Base-by-base conservation (phyloP, 2,113 vertebrate genomes). In the Dipodomys spectabilis region DNA sequence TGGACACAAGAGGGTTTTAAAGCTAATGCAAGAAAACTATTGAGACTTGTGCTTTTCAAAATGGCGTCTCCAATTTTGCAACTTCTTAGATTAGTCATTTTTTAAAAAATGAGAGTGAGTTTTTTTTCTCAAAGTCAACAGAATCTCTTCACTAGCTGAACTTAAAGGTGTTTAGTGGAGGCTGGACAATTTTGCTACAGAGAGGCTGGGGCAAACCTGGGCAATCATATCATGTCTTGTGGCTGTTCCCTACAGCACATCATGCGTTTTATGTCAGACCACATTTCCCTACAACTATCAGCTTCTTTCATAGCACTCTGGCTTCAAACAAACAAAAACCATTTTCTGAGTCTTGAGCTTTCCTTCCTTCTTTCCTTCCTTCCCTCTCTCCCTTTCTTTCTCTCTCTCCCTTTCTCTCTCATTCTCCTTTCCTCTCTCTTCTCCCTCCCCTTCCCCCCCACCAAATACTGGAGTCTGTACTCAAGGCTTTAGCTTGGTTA, bases 21-120 rank as follows among this genome's bases (percentile, higher is more conserved):
- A 10, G 15, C 25, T 60, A 91, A 65, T 13, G 82, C 89, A 82
- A 60, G 69, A 91, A 90, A 18, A 30, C 27, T 69, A 83, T 57
- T 57, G 23, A 89, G 35, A 68, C 2, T 28, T 79, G n/a, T 44
- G 11, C 68, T 90, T 6, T 35, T 77, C 1, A 86, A 77, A 77
- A 10, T 12, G 53, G 67, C 6, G 45, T 75, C 39, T 84, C 9
- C 57, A 35, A 32, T 64, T 11, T 53, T 92, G 8, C 73, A 95
- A 73, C 3, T 11, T 53, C 75, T 71, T n/a, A 53, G 64, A 73
- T 87, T 45, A 77, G 3, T 82, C 18, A 72, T 30, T 53, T 87
- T 75, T 44, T 6, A 11, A 68, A 18, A 25, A 4, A 11, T 35
- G 16, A 1, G 9, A 62, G 18, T 65, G 7, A 1, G 6, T 15